phyloP scores from a whole-genome alignment of 2,113 vertebrate species.

The human (Homo sapiens) region DNA sequence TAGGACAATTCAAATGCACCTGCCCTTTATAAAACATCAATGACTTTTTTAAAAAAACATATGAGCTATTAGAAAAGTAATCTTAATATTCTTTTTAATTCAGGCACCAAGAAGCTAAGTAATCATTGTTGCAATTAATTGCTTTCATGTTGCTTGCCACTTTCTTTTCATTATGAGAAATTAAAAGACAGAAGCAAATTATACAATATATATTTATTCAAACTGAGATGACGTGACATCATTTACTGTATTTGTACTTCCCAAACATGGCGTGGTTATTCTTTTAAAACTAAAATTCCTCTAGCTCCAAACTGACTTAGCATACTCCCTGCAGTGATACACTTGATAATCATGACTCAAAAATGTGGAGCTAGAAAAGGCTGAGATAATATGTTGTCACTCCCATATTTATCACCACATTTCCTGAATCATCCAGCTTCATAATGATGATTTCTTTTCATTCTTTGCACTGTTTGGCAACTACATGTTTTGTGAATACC shows the following conservation, averaged over 20 bases:
- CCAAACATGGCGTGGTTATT: slow-evolving; percentile 32
- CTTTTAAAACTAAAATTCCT: slow-evolving; percentile 58
- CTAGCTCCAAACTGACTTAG: slow-evolving; percentile 50
- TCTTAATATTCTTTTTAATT: slow-evolving; percentile 64
- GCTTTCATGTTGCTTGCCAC: slow-evolving; percentile 65
- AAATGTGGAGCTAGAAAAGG: slow-evolving; percentile 50
- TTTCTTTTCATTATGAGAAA: slow-evolving; percentile 63
- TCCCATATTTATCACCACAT: slow-evolving; percentile 74
- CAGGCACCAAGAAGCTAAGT: slow-evolving; percentile 35
- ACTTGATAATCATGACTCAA: slow-evolving; percentile 70
- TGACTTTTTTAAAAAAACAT: not conserved
- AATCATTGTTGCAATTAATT: slow-evolving; percentile 63
- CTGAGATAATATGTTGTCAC: slow-evolving; percentile 74
- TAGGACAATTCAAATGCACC: slow-evolving; percentile 26
- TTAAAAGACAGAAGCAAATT: slow-evolving; percentile 63
- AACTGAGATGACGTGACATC: slow-evolving; percentile 46
- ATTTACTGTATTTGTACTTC: slow-evolving; percentile 46
- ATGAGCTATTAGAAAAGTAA: slow-evolving; percentile 63
- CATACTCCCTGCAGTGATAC: not conserved
- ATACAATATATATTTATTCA: slow-evolving; percentile 59
- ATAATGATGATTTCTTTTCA: slow-evolving; percentile 78
- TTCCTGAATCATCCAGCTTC: slow-evolving; percentile 72
- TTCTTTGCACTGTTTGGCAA: slow-evolving; percentile 76
- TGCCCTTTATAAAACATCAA: slow-evolving; percentile 53
- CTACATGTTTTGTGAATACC: slow-evolving; percentile 73